Evolutionary conservation across 2,113 vertebrate species (phyloP).

Genomic region (Pyxicephalus adspersus): DNA sequence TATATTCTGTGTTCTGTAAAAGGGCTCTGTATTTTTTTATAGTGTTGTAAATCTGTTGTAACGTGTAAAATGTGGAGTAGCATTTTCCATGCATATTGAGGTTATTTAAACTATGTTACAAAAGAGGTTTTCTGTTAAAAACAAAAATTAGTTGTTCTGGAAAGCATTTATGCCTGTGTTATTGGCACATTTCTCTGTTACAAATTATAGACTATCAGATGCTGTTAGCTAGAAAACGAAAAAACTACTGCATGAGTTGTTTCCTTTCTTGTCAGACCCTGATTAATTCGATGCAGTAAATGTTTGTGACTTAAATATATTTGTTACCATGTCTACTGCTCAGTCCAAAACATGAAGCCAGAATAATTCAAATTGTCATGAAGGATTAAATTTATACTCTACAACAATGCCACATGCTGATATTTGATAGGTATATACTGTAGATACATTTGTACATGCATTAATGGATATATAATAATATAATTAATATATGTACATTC

Average conservation of each 20-base stretch:
- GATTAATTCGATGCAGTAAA: conserved; percentile 60
- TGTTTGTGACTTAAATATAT: neutral
- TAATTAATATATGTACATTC: no score
- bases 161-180: conserved; percentile 75
- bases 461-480: no score
- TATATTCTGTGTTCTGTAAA: conserved; percentile 57
- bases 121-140: conserved; percentile 63
- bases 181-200: conserved; percentile 77
- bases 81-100: conserved; percentile 55
- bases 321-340: neutral
- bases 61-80: conserved; percentile 44
- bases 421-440: no score
- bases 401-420: no score
- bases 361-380: no score
- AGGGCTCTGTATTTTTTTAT: conserved; percentile 58
- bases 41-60: conserved; percentile 54
- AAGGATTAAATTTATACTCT: no score
- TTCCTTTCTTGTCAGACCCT: conserved; percentile 69
- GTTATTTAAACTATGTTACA: neutral
- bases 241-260: conserved; percentile 66
- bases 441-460: no score
- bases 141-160: conserved; percentile 72
- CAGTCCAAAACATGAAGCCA: no score
- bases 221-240: conserved; percentile 71
- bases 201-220: conserved; percentile 77